Percentiles rank a stretch among this genome's conserved stretches.
These are phyloP conservation scores for Rostratula benghalensis DNA, from an alignment of 2,113 vertebrate genomes.

Conservation along the genomic window DNA sequence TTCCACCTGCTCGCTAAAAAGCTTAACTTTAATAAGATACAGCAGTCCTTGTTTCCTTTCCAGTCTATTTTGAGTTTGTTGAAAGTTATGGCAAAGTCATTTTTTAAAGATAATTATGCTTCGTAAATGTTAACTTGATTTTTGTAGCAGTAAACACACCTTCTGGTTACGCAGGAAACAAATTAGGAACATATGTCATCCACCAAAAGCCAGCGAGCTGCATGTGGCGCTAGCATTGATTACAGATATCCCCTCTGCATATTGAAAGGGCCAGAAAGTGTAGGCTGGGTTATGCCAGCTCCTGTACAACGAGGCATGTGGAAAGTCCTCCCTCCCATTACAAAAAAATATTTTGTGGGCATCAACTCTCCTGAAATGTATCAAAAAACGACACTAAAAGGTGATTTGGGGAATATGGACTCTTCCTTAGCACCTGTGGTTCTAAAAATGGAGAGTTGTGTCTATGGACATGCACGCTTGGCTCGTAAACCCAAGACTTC, in stretches of 20 bases:
- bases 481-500: neutral
- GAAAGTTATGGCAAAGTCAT: slow-evolving; percentile 59
- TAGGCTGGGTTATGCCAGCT: neutral
- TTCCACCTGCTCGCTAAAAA: slow-evolving; percentile 54
- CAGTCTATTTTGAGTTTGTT: slow-evolving; percentile 46
- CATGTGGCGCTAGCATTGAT: neutral
- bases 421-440: neutral
- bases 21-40: slow-evolving; percentile 17
- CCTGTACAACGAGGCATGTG: fast-evolving
- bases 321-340: neutral
- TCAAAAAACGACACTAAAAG: slow-evolving; percentile 1
- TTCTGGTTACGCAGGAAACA: slow-evolving; percentile 44
- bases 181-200: slow-evolving; percentile 55
- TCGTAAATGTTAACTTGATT: slow-evolving; percentile 36
- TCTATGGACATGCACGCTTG: neutral
- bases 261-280: neutral
- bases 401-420: neutral
- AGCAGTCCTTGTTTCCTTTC: slow-evolving; percentile 42
- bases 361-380: neutral
- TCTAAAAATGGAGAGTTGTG: neutral
- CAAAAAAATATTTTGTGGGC: neutral
- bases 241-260: neutral
- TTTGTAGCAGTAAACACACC: slow-evolving; percentile 57
- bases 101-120: slow-evolving; percentile 58
- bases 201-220: slow-evolving; percentile 41